Conservation (phyloP, 2,113 vertebrate species). For the Siniperca knerii region DNA sequence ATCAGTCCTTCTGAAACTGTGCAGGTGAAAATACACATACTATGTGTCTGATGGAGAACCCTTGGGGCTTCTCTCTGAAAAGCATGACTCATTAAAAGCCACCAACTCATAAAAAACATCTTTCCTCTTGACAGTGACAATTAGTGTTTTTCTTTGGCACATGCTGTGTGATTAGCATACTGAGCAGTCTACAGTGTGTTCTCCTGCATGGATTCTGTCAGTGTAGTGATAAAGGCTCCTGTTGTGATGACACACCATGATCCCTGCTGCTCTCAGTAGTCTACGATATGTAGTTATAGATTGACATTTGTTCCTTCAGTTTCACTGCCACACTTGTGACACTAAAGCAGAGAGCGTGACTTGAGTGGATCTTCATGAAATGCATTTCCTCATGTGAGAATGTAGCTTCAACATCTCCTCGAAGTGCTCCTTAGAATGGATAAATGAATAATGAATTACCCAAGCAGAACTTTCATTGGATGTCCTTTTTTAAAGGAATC, state of each 20-base stretch:
- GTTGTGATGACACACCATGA: conserved; percentile 88
- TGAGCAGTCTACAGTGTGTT: conserved; percentile 63
- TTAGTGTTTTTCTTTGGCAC: conserved; percentile 62
- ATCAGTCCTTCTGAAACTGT: background rate
- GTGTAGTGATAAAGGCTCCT: conserved; percentile 59
- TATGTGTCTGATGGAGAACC: background rate
- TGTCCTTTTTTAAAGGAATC: background rate
- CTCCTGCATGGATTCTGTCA: background rate
- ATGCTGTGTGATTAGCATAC: conserved; percentile 78
- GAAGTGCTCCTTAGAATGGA: background rate
- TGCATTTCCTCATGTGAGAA: background rate
- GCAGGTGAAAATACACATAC: background rate
- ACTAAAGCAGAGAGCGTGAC: background rate
- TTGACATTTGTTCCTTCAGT: background rate
- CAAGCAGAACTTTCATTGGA: background rate
- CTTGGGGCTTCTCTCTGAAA: background rate
- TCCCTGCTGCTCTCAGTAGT: conserved; percentile 22
- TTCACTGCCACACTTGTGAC: background rate
- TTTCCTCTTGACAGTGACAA: conserved; percentile 83
- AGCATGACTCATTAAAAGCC: conserved; percentile 11
- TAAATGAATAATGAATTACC: background rate
- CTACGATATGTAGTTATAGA: background rate
- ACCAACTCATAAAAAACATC: conserved; percentile 24
- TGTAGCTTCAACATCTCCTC: background rate
- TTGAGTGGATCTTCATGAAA: background rate